Evolutionary conservation across 1,140 invertebrate genomes (phyloP).

Genomic region (Trichonephila clavipes): DNA sequence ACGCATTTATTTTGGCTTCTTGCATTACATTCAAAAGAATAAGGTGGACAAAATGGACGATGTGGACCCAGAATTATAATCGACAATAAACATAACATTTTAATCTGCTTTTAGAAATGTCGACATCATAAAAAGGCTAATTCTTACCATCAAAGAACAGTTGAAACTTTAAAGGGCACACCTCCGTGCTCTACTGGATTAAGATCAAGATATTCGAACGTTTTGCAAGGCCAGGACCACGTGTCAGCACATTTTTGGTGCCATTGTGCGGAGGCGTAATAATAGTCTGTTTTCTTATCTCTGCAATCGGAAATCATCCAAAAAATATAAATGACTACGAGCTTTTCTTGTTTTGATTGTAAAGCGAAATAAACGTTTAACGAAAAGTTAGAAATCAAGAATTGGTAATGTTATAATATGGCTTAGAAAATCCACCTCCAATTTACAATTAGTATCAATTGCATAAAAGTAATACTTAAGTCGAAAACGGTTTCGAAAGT

Average conservation of each 20-base stretch:
- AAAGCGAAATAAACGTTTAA: not conserved
- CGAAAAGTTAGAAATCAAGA: not conserved
- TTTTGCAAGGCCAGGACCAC: conserved; percentile 10
- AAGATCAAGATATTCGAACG: not conserved
- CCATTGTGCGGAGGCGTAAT: conserved; percentile 20
- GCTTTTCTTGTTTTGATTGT: not conserved
- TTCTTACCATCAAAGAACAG: not conserved
- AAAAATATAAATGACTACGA: not conserved
- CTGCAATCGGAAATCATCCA: not conserved
- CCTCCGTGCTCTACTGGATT: conserved; percentile 2
- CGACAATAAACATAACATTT: not conserved
- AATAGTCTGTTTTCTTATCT: not conserved
- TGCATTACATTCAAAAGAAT: not conserved
- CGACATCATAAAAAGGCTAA: not conserved
- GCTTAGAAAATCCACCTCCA: not conserved
- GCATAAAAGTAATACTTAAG: too few species aligned
- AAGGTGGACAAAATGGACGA: not conserved
- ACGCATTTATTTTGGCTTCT: not conserved
- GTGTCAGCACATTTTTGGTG: not conserved
- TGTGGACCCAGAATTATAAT: not conserved
- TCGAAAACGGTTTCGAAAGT: too few species aligned
- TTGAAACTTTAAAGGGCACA: not conserved
- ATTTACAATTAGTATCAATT: too few species aligned
- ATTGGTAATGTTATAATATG: not conserved
- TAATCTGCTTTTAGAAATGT: not conserved